Evolutionary conservation across 2,797 vertebrate species (phyloP).

Genomic region (Rhabdomys pumilio): DNA sequence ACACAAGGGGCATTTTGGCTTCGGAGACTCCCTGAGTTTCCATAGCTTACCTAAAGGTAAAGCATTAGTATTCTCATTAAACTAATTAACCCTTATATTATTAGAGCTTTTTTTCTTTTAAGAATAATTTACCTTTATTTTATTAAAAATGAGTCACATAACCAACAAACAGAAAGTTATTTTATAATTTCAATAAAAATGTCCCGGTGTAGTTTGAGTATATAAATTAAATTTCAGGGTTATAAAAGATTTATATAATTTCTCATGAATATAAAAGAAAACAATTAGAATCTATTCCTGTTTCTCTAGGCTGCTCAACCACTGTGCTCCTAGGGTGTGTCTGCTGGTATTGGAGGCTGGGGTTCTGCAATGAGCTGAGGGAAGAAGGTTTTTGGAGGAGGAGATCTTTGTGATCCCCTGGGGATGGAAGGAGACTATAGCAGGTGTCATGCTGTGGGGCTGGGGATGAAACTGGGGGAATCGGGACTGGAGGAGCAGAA

Average conservation of each 20-base stretch:
- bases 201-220: not conserved
- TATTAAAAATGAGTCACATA: not conserved
- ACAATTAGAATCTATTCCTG: not conserved
- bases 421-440: not conserved
- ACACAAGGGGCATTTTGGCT: slow-evolving; percentile 14
- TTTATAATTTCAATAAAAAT: not conserved
- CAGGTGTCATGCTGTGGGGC: not conserved
- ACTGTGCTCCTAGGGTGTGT: no score
- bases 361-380: not conserved
- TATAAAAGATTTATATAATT: not conserved
- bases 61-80: slow-evolving; percentile 53
- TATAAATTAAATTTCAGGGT: not conserved
- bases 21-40: slow-evolving; percentile 45
- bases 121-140: not conserved
- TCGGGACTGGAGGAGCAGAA: not conserved
- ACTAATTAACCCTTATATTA: not conserved
- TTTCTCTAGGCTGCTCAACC: not conserved
- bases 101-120: not conserved
- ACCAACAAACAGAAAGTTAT: not conserved
- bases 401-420: not conserved
- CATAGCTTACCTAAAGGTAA: not conserved
- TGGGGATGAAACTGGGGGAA: not conserved
- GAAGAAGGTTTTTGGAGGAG: not conserved
- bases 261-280: not conserved
- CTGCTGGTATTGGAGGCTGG: not conserved